Base-by-base conservation (phyloP, 2,888 invertebrate genomes). In the Pseudococcus longispinus region DNA sequence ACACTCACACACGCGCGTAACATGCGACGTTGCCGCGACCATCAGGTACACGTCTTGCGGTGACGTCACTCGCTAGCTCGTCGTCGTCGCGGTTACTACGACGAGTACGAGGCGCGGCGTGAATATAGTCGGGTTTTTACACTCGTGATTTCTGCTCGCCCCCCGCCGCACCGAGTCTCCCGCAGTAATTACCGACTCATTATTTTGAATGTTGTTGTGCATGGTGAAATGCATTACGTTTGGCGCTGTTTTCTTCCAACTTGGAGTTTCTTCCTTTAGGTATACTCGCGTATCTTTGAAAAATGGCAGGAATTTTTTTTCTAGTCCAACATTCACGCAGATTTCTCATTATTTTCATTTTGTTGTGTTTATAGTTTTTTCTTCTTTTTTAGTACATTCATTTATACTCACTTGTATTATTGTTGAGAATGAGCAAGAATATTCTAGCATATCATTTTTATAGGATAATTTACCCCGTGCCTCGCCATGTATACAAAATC, bases 171-270 rank as follows among this genome's bases (percentile, higher is more conserved):
- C 70, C 70, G 77, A 32, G 32, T 37, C 77, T 3, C 77, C 77
- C 23, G 77, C 15, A n/a, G 77, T 80, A 42, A 80, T 80, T 80
- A 77, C 77, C 32, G 9, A 32, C 77, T 77, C 9, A 37, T 9
- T 37, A n/a, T 77, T 80, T 42, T 18, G 77, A 42, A 80, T 80
- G 42, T 80, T 74, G 74, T 74, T 80, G 77, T 80, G 77, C 77
- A 80, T 80, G 42, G 11, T 42, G 26, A 29, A 29, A 70, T 70
- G 70, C 70, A 26, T 26, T 26, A 26, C 29, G 70, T 32, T 3
- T 5, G 70, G 29, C 70, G 29, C 29, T 18, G 70, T 29, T 18
- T 29, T 70, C 18, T 26, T 26, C 29, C 29, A 70, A 15, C 29
- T 11, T 60, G 37, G 9, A 9, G 37, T 20, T 60, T 23, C 13